phyloP scores from a whole-genome alignment of 2,797 vertebrate species.

The Artibeus jamaicensis region DNA sequence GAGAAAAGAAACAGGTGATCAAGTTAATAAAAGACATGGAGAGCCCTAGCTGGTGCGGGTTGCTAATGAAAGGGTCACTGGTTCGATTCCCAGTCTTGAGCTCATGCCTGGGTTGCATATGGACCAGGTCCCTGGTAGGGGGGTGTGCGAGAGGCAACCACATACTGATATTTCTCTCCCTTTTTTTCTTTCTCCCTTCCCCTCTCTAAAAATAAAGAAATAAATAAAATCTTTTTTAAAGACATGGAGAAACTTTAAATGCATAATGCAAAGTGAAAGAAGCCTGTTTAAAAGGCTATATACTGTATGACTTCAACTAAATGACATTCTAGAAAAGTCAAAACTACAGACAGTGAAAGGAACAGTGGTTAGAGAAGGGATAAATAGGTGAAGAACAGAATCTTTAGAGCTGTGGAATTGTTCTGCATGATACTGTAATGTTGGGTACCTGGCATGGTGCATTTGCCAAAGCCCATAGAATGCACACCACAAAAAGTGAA shows the following conservation, averaged over 20 bases:
- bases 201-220: too few species aligned
- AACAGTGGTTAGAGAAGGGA: neutral
- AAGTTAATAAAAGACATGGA: neutral
- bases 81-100: too few species aligned
- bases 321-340: neutral
- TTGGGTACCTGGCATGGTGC: neutral
- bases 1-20: neutral
- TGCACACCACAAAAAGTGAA: neutral
- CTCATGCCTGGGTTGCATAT: too few species aligned
- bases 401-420: neutral
- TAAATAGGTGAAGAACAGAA: neutral
- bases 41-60: too few species aligned
- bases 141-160: too few species aligned
- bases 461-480: neutral
- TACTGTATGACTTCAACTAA: neutral
- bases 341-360: neutral
- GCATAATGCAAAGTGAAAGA: neutral
- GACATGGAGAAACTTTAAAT: neutral
- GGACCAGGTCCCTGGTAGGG: too few species aligned
- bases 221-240: neutral
- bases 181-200: too few species aligned
- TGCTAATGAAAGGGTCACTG: too few species aligned
- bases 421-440: neutral
- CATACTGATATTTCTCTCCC: too few species aligned
- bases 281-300: neutral